Base-by-base conservation (phyloP, 2,797 vertebrate genomes). In the Xerus rutilus region DNA sequence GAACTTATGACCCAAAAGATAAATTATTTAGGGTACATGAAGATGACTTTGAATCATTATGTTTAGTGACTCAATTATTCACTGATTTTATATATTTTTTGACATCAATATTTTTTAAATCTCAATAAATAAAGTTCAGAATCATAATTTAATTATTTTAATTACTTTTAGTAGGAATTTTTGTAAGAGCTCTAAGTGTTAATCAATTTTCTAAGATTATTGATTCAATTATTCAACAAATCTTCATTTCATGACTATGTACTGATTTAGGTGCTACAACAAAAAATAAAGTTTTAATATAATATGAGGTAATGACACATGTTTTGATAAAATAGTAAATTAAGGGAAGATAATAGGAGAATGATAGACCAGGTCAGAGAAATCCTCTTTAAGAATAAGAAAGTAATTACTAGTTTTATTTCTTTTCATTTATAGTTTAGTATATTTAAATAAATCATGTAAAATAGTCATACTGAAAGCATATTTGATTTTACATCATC, bases 11-110 rank as follows among this genome's bases (percentile, higher is more conserved):
- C 11, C 20, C 76, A 76, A 81, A 88, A 79, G 35, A 69, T 47
- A 78, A 39, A 20, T 35, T 52, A 73, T 43, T 47, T 28, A 20
- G 5, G 54, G 1, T 32, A 81, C 28, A 25, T 35, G 15, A 85
- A 76, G 76, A 82, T 89, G 95, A 76, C 32, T 93, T 83, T 67
- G 8, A 94, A 39, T 76, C 39, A n/a, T 17, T 89, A 59, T 59
- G 15, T 39, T 14, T 64, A 87, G 62, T 62, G 57, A 21, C 64
- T 78, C 57, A 77, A 65, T 77, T 87, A 65, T 25, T 82, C 89
- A 89, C 28, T 92, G 90, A 94, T 62, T 94, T 96, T 78, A 9
- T n/a, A 30, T 8, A 35, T 54, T 52, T 67, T 43, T 17, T 86
- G 23, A 45, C 7, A 67, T 0, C 8, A 57, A 25, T 54, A 72